Evolutionary conservation across 2,888 invertebrate genomes (phyloP).

Genomic region (Stenodera caucasica): DNA sequence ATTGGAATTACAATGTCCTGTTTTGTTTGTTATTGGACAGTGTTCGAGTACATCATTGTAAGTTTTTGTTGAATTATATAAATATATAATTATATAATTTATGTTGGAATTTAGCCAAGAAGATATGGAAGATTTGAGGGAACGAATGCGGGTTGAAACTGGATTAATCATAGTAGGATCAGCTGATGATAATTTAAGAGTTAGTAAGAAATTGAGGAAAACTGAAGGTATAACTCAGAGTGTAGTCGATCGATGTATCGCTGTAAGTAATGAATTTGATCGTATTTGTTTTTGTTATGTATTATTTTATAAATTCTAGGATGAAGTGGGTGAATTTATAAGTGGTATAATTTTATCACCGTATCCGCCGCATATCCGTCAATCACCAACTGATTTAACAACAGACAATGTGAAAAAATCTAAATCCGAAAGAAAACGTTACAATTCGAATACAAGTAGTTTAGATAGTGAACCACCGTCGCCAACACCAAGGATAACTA

Average conservation of each 20-base stretch:
- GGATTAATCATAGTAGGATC: constrained; percentile 77
- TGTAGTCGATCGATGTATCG: constrained; percentile 76
- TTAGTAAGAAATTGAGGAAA: constrained; percentile 70
- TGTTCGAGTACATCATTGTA: constrained; percentile 65
- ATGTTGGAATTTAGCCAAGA: constrained; percentile 60
- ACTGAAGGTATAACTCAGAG: constrained; percentile 77
- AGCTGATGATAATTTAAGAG: constrained; percentile 73
- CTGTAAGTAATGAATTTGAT: constrained; percentile 55
- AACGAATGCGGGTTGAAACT: constrained; percentile 75
- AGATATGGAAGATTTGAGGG: constrained; percentile 76
- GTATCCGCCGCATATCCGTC: constrained; percentile 61
- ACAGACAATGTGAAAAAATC: constrained; percentile 39
- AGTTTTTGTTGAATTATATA: constrained; percentile 56
- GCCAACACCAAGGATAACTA: constrained; percentile 55
- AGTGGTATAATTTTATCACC: constrained; percentile 62
- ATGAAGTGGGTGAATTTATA: constrained; percentile 68
- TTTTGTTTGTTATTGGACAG: constrained; percentile 79
- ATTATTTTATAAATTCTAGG: constrained; percentile 52
- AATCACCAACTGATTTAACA: constrained; percentile 48
- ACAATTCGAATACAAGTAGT: constrained; percentile 58
- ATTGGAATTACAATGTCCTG: constrained; percentile 71
- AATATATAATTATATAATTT: not conserved
- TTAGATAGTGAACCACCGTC: constrained; percentile 59
- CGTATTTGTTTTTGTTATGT: not conserved
- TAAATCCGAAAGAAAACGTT: constrained; percentile 56